Base-by-base conservation (phyloP, 2,797 vertebrate species). In the Mycteria americana region DNA sequence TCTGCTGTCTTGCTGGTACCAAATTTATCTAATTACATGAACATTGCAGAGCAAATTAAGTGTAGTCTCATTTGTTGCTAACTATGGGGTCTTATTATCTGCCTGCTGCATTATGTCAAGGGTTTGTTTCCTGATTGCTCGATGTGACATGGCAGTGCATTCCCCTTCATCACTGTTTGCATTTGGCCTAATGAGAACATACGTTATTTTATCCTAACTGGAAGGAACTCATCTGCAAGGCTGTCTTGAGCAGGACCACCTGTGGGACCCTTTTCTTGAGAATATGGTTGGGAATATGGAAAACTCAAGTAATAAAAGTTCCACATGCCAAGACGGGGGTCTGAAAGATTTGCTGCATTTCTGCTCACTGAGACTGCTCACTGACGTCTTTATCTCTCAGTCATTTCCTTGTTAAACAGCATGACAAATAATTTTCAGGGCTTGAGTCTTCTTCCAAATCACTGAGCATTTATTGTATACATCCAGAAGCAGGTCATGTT, bases 11-110 rank as follows among this genome's bases (percentile, higher is more conserved):
- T 93, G 95, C 97, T 1, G 17, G 93, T 93, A 91, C 98, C 98
- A 98, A 97, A 98, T 98, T 98, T 97, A 94, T 97, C 98, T 98
- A 98, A 99, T 99, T 99, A 98, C 97, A 97, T 96, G 96, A 98
- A 98, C 97, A 92, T 97, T 98, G 97, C 95, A 62, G 46, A 73
- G 97, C 93, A 97, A 98, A 98, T 99, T 98, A 98, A 97, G 96
- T 89, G 96, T 92, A 80, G 78, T 96, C 98, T 98, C 97, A 97
- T 98, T 98, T 97, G 97, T 97, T 96, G 97, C 98, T 98, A 97
- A 97, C 95, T 86, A 94, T 72, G 62, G 95, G 98, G 98, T 98
- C 98, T 97, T 98, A 95, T 98, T 98, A 98, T 94, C 80, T 88
- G 91, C 97, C 84, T 96, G 95, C 96, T 96, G 97, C 97, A 65